phyloP scores from a whole-genome alignment of 2,113 vertebrate species.

The Heptranchias perlo region DNA sequence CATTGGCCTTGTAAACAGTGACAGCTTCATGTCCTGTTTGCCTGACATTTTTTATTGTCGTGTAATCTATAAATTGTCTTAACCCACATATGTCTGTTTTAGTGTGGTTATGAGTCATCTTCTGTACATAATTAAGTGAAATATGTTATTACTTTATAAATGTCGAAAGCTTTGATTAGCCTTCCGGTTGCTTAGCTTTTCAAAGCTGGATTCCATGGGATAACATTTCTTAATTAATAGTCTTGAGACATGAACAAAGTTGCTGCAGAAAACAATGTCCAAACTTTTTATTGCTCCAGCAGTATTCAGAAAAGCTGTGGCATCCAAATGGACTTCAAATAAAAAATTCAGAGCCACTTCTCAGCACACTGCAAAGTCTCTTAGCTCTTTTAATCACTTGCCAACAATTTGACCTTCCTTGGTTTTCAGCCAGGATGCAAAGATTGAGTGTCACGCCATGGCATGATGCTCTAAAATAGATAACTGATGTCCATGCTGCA shows the following conservation, averaged over 20 bases:
- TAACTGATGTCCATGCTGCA: not conserved
- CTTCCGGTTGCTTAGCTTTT: not conserved
- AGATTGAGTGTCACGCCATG: not conserved
- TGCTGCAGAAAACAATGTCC: not conserved
- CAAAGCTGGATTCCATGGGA: not conserved
- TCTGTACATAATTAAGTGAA: not conserved
- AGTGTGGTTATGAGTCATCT: constrained; percentile 9
- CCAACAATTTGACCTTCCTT: not conserved
- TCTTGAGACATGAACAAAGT: not conserved
- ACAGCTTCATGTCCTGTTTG: not conserved
- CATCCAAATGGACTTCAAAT: not conserved
- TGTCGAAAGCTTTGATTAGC: not conserved
- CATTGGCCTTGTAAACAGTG: not conserved
- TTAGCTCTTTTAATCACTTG: not conserved
- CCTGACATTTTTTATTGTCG: not conserved
- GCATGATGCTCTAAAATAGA: not conserved
- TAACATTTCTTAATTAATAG: not conserved
- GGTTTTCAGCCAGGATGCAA: not conserved
- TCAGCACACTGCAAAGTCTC: not conserved
- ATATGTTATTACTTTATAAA: constrained; percentile 12
- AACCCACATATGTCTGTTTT: not conserved
- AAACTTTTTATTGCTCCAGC: not conserved
- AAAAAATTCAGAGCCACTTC: not conserved
- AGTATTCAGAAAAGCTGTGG: not conserved
- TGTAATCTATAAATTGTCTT: constrained; percentile 3